These are phyloP conservation scores for Actinia equina DNA, from an alignment of 64 coral and sea anemone species.

Conservation along the genomic window DNA sequence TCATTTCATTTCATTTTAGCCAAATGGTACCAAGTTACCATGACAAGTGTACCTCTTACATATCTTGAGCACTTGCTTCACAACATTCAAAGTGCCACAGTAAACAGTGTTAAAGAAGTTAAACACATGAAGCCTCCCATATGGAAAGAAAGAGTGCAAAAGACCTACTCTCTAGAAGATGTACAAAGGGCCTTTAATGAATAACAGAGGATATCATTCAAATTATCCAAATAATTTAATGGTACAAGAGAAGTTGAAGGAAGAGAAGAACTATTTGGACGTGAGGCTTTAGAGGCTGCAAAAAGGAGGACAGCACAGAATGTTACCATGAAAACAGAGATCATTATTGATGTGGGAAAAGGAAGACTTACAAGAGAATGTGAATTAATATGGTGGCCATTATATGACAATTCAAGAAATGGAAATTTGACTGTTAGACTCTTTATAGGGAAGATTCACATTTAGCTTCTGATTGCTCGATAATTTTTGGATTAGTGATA, in stretches of 20 bases:
- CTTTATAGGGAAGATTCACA: background rate
- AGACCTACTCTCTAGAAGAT: background rate
- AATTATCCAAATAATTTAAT: background rate
- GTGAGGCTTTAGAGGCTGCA: background rate
- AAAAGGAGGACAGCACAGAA: background rate
- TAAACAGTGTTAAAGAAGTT: too few species aligned
- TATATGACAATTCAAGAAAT: background rate
- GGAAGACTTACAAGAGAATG: background rate
- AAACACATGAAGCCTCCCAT: background rate
- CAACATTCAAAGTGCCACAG: too few species aligned
- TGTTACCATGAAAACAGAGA: background rate
- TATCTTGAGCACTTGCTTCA: too few species aligned
- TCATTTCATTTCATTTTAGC: too few species aligned
- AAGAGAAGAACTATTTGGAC: background rate
- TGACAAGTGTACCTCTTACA: too few species aligned
- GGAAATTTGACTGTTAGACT: background rate
- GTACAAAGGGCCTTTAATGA: too few species aligned
- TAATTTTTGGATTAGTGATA: too few species aligned
- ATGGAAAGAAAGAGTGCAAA: background rate
- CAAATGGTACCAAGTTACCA: too few species aligned
- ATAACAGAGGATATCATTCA: too few species aligned
- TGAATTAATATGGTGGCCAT: background rate
- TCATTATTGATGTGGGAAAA: background rate
- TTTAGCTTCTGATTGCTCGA: background rate
- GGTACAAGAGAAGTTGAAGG: background rate